Base-by-base conservation (phyloP, 2,113 vertebrate species). In the Prunella himalayana region DNA sequence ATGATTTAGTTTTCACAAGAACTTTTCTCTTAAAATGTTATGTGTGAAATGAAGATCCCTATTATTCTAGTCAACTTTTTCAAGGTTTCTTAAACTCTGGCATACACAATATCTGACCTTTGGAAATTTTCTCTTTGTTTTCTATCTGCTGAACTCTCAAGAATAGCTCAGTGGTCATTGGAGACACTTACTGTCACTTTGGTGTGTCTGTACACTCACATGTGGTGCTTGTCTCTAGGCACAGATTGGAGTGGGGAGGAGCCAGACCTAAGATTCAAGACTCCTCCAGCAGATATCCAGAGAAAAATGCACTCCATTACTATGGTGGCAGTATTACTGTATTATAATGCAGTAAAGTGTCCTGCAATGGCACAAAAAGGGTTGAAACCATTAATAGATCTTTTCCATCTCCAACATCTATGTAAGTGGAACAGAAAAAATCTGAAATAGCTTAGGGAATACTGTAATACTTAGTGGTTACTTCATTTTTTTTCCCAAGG, bases 1-100 rank as follows among this genome's bases (percentile, higher is more conserved):
- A 69, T 0, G 0, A 82, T 57, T 80, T 64, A 86, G 25, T 23
- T 63, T 16, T 12, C 1, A 1, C 25, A 89, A 69, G 41, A 77
- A 41, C 19, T 21, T 83, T 18, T 7, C 19, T 33, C 31, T 80
- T 86, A 83, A 73, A 80, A 73, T 41, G 12, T 80, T 73, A 64
- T 33, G 12, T 88, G 42, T 82, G 59, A 94, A 65, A 82, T n/a
- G 19, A 93, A 61, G 25, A 12, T 79, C 17, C n/a, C 15, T 82
- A 21, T 50, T 69, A 87, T 53, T 65, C 59, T 37, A 66, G 25
- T 21, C 37, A 66, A 47, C 16, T 66, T 84, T 88, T 82, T 60
- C 28, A 70, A 91, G 44, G 21, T 35, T 76, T 51, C 71, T 82
- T 80, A 45, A 94, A 71, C 21, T 88, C 47, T 31, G 23, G 51